These are phyloP conservation scores for Scrobipalpa atriplicella DNA, from an alignment of 2,888 invertebrate species.

Conservation along the genomic window DNA sequence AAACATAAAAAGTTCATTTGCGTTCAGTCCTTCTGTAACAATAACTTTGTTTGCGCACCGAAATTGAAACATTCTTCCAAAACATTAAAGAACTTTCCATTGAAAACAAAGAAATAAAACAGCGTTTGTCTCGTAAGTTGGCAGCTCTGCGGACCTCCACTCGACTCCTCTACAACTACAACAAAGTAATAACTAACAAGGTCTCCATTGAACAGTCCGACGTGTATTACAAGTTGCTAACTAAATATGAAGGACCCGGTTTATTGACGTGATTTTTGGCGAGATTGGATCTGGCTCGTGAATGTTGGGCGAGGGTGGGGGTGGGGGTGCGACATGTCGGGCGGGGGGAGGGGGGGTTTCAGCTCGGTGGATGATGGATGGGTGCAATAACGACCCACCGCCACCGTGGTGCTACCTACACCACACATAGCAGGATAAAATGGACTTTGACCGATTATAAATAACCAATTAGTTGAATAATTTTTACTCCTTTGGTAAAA, in stretches of 20 bases:
- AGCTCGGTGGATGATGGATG: conserved; percentile 68
- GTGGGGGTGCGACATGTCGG: conserved; percentile 11
- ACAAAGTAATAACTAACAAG: conserved; percentile 7
- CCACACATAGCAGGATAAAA: background rate
- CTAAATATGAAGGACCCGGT: conserved; percentile 17
- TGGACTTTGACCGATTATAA: no score
- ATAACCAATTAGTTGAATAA: no score
- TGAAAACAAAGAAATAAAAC: conserved; percentile 12
- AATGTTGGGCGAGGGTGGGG: background rate
- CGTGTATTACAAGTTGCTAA: conserved; percentile 25
- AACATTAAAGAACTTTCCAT: conserved; percentile 2
- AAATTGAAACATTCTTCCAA: background rate
- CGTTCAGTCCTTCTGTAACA: no score
- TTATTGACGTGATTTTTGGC: conserved; percentile 25
- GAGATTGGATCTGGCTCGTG: conserved; percentile 20
- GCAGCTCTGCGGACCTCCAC: background rate
- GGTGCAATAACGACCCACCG: conserved; percentile 62
- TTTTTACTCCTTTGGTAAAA: no score
- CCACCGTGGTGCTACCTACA: background rate
- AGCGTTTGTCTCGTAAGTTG: conserved; percentile 5
- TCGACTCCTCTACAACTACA: no score
- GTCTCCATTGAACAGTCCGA: background rate
- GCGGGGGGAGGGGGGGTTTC: conserved; percentile 40
- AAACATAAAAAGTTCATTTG: no score
- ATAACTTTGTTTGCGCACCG: background rate